phyloP scores from a whole-genome alignment of 92 coral and sea anemone genomes.

The Chrysogorgia sp. region DNA sequence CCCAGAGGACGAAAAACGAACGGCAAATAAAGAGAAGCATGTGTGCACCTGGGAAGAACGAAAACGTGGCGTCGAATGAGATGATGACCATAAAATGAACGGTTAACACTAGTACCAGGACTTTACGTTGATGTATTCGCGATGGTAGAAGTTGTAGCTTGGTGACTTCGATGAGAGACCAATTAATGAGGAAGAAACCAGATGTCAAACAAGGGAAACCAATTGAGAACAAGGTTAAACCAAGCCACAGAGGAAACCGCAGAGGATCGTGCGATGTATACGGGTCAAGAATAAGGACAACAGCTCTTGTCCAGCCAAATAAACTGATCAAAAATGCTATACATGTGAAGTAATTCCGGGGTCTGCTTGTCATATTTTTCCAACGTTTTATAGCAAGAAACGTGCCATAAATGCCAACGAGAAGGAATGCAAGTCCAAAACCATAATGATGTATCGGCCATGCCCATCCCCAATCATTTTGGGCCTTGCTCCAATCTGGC shows the following conservation, averaged over 20 bases:
- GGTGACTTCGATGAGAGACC: constrained; percentile 35
- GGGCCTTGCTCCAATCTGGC: constrained; percentile 60
- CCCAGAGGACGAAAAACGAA: constrained; percentile 29
- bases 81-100: constrained; percentile 16
- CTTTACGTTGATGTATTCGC: constrained; percentile 26
- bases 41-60: not conserved
- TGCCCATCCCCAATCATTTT: constrained; percentile 62
- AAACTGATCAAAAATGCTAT: constrained; percentile 16
- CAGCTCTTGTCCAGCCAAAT: constrained; percentile 56
- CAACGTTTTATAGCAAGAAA: constrained; percentile 37
- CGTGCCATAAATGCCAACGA: constrained; percentile 40
- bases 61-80: not conserved
- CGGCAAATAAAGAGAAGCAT: constrained; percentile 18
- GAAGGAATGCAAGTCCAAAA: constrained; percentile 31
- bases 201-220: constrained; percentile 42
- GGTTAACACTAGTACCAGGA: constrained; percentile 18
- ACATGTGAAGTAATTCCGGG: constrained; percentile 14
- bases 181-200: constrained; percentile 39
- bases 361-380: not conserved
- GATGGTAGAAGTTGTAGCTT: constrained; percentile 25
- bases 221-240: constrained; percentile 7
- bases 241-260: not conserved
- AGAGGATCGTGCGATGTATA: constrained; percentile 38
- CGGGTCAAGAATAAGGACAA: constrained; percentile 57
- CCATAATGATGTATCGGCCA: constrained; percentile 59